Conservation (phyloP, 2,888 invertebrate genomes). For the Drosophila barbarae region DNA sequence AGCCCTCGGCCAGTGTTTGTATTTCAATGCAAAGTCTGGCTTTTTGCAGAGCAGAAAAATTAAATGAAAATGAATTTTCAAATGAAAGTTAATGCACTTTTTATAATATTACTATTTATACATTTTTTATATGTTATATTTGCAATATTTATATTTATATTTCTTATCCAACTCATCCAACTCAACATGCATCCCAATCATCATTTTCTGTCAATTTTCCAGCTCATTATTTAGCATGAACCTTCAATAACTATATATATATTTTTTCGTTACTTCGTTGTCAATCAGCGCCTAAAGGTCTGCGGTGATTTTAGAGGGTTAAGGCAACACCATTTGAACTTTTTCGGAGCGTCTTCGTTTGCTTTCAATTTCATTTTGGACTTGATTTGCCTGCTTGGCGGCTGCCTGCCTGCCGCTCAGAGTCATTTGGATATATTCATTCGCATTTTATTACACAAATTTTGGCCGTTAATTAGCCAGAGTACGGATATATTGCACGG, state of each 20-base stretch:
- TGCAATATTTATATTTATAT: background rate
- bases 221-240: background rate
- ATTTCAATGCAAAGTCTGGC: conserved; percentile 29
- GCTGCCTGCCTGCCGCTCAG: background rate
- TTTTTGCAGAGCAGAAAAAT: conserved; percentile 17
- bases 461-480: conserved; percentile 33
- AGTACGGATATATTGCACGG: conserved; percentile 51
- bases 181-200: background rate
- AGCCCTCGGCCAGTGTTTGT: conserved; percentile 1
- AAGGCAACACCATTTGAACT: conserved; percentile 51
- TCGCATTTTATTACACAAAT: conserved; percentile 44
- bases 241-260: background rate
- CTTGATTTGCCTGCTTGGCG: conserved; percentile 33
- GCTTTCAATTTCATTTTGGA: conserved; percentile 47
- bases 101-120: too few species aligned
- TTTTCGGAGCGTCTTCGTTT: conserved; percentile 38
- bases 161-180: background rate
- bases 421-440: conserved; percentile 19
- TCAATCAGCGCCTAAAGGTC: background rate
- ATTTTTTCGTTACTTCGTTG: background rate
- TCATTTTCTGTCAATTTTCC: background rate
- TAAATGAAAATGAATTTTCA: too few species aligned
- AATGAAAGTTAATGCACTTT: too few species aligned
- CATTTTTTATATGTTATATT: too few species aligned
- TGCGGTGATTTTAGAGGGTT: conserved; percentile 21